Base-by-base conservation (phyloP, 2,797 vertebrate species). In the Cossypha polioptera region DNA sequence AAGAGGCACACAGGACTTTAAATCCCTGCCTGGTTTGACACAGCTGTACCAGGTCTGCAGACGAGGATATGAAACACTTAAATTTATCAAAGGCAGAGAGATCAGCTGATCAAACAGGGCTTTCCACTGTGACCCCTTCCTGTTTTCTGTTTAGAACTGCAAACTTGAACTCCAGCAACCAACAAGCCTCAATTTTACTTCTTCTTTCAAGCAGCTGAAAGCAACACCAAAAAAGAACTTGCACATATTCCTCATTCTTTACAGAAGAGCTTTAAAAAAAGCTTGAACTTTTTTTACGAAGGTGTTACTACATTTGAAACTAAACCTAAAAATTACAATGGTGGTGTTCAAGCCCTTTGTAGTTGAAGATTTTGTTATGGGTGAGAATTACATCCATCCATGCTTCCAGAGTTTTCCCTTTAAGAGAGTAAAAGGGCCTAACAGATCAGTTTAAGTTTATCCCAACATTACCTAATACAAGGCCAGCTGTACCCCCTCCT, bases 91-190 rank as follows among this genome's bases (percentile, higher is more conserved):
- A 80, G 40, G 16, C 55, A 79, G 35, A 58, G 38, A 48, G 72
- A 90, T 95, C 96, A 97, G 96, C 96, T 97, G 97, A 96, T 95
- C 86, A 74, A 79, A 63, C 40, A 91, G 42, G 20, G 90, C 92
- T 96, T 94, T 96, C 94, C 94, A 90, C 87, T 96, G 90, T 72
- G 55, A 87, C 87, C 95, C 91, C 96, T 98, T 98, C 98, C 98
- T 97, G 97, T 97, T 98, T 98, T 97, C 90, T 97, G 73, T 86
- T 86, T 61, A 97, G 92, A 94, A 73, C 17, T 92, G 92, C 95
- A 92, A 71, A 81, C 54, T 40, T 40, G 71, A 93, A 87, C 94
- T 96, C 90, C 84, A 54, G 92, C 58, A 86, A 93, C 76, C 90
- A 93, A 77, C 63, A 95, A 95, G 96, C 88, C 97, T 96, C 96